Conservation (phyloP, 53 echinoderm and acorn worm genomes). For the Echinarachnius parma region DNA sequence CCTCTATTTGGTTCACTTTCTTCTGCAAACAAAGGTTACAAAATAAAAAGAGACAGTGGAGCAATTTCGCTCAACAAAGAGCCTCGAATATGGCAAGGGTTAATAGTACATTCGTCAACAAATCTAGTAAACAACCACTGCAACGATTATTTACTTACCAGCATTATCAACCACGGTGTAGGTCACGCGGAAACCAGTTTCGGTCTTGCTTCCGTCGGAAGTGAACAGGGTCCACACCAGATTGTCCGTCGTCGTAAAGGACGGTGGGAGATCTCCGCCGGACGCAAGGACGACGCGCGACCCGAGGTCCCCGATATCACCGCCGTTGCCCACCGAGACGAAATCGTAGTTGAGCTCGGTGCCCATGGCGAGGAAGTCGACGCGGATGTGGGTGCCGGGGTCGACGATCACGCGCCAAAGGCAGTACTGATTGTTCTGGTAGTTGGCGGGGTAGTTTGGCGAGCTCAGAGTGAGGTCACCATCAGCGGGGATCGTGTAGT, state of each 20-base stretch:
- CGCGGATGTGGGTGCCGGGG: slow-evolving; percentile 82
- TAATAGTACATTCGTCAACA: no score
- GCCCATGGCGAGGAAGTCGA: slow-evolving; percentile 58
- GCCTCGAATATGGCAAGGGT: no score
- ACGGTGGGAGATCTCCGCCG: slow-evolving; percentile 58
- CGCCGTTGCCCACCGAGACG: slow-evolving; percentile 75
- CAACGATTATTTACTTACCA: no score
- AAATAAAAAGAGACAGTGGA: no score
- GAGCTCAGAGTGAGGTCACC: slow-evolving; percentile 50
- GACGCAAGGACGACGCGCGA: slow-evolving; percentile 69
- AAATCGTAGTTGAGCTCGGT: slow-evolving; percentile 86
- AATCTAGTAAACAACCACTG: no score
- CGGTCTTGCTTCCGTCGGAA: slow-evolving; percentile 82
- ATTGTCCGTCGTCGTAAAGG: slow-evolving; percentile 74
- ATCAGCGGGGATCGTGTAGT: slow-evolving; percentile 62
- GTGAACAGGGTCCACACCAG: slow-evolving; percentile 81
- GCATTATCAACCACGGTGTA: slow-evolving; percentile 52
- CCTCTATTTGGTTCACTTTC: no score
- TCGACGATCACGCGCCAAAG: slow-evolving; percentile 64
- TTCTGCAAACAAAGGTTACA: no score
- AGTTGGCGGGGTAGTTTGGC: slow-evolving; percentile 82
- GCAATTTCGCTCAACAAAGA: no score
- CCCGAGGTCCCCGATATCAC: slow-evolving; percentile 51
- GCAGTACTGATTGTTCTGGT: slow-evolving; percentile 91
- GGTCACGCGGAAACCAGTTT: slow-evolving; percentile 58